Conservation (phyloP, 2,888 invertebrate genomes). For the Tetragonula carbonaria region DNA sequence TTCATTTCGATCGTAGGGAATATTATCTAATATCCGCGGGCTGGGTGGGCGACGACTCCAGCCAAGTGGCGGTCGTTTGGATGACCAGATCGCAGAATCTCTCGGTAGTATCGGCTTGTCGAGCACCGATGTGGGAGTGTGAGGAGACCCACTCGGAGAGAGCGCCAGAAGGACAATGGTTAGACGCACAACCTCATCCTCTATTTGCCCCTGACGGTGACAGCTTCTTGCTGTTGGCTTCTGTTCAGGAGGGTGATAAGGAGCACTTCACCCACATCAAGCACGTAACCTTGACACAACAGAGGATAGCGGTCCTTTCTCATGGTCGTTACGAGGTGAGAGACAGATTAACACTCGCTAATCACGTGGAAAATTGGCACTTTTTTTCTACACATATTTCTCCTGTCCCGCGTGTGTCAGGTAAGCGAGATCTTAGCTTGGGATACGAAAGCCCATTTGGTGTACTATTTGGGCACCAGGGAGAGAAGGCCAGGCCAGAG, state of each 20-base stretch:
- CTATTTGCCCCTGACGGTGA: slow-evolving; percentile 93
- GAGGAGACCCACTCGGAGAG: slow-evolving; percentile 93
- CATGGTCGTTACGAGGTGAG: slow-evolving; percentile 93
- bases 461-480: slow-evolving; percentile 91
- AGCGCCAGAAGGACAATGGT: slow-evolving; percentile 93
- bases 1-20: slow-evolving; percentile 87
- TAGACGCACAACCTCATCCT: slow-evolving; percentile 93
- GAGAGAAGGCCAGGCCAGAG: slow-evolving; percentile 93
- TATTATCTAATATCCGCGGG: slow-evolving; percentile 96
- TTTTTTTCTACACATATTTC: neutral
- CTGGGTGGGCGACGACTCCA: slow-evolving; percentile 93
- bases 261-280: slow-evolving; percentile 96
- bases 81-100: slow-evolving; percentile 97
- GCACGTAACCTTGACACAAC: slow-evolving; percentile 92
- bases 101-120: slow-evolving; percentile 94
- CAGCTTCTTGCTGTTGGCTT: slow-evolving; percentile 92
- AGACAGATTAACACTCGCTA: neutral
- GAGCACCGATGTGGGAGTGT: slow-evolving; percentile 93
- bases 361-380: too few species aligned
- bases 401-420: slow-evolving; percentile 56
- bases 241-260: slow-evolving; percentile 93
- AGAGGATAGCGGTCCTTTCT: slow-evolving; percentile 93
- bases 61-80: slow-evolving; percentile 94
- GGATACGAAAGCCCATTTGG: slow-evolving; percentile 93
- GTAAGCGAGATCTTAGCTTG: slow-evolving; percentile 90